A percentile compares a stretch with the other conserved stretches of the same genome.
These are phyloP conservation scores for Piliocolobus tephrosceles DNA, from an alignment of 2,113 vertebrate genomes.

Conservation along the genomic window DNA sequence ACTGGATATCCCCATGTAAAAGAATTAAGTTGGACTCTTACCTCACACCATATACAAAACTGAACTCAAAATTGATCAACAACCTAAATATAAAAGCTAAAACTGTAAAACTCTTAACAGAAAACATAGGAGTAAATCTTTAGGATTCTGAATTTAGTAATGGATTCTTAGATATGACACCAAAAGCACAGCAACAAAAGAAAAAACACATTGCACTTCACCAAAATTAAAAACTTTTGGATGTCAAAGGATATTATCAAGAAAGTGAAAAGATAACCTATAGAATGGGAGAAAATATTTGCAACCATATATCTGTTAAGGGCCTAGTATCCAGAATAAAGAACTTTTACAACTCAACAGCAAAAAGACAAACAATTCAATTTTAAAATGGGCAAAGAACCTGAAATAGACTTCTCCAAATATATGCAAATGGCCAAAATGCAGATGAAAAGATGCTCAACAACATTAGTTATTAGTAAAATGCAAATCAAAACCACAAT, in stretches of 20 bases:
- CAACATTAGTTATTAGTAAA: background rate
- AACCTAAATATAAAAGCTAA: background rate
- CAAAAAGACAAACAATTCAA: background rate
- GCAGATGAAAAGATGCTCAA: background rate
- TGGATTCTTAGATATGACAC: background rate
- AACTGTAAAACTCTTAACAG: background rate
- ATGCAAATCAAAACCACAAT: background rate
- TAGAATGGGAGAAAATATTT: background rate
- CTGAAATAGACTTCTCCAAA: background rate
- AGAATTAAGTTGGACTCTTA: background rate
- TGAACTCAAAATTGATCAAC: background rate
- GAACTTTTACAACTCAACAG: background rate
- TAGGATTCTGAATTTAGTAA: background rate
- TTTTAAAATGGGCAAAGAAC: background rate
- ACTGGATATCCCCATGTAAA: background rate
- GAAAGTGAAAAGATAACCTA: background rate
- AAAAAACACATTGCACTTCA: background rate
- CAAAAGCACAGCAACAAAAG: background rate
- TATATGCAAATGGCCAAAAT: background rate
- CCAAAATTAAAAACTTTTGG: background rate
- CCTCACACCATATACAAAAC: background rate
- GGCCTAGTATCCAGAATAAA: background rate
- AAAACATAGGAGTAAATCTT: background rate
- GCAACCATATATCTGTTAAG: background rate
- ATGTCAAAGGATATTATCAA: background rate